These are phyloP conservation scores for Agrotis ipsilon DNA, from an alignment of 2,888 invertebrate species.

Conservation along the genomic window DNA sequence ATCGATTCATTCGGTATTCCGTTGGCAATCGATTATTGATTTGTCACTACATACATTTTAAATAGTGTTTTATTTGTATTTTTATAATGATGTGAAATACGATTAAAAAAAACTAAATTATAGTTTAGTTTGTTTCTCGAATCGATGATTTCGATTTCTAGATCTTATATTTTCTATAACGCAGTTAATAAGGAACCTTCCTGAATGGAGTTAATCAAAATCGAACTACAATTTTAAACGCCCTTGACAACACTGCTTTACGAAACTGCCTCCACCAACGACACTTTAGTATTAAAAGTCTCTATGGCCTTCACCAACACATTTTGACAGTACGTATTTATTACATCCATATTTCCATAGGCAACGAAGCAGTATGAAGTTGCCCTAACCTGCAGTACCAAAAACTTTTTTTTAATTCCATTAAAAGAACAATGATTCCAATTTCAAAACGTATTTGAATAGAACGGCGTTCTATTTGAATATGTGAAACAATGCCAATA, in stretches of 20 bases:
- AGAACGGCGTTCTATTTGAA: conserved; percentile 22
- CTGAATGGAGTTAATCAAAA: no score
- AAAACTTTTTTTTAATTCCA: conserved; percentile 1
- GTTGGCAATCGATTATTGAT: conserved; percentile 3
- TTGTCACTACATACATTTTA: not conserved
- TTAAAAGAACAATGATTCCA: conserved; percentile 37
- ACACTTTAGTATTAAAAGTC: no score
- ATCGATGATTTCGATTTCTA: no score
- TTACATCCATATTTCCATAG: not conserved
- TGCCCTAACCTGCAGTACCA: not conserved
- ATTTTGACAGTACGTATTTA: not conserved
- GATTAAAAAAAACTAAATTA: no score
- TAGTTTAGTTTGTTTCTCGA: no score
- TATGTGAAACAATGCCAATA: conserved; percentile 21
- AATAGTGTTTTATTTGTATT: no score
- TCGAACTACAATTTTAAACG: no score
- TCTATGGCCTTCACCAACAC: not conserved
- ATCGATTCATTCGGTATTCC: conserved; percentile 38
- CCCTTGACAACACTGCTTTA: no score
- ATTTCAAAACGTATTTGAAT: conserved; percentile 37
- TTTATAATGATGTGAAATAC: no score
- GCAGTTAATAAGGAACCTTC: no score
- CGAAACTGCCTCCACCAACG: no score
- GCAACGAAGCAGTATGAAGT: not conserved
- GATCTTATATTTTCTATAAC: no score